A percentile compares a stretch with the other conserved stretches of the same genome.
Evolutionary conservation across 2,113 vertebrate genomes (phyloP).

Genomic region (Callocephalon fimbriatum): DNA sequence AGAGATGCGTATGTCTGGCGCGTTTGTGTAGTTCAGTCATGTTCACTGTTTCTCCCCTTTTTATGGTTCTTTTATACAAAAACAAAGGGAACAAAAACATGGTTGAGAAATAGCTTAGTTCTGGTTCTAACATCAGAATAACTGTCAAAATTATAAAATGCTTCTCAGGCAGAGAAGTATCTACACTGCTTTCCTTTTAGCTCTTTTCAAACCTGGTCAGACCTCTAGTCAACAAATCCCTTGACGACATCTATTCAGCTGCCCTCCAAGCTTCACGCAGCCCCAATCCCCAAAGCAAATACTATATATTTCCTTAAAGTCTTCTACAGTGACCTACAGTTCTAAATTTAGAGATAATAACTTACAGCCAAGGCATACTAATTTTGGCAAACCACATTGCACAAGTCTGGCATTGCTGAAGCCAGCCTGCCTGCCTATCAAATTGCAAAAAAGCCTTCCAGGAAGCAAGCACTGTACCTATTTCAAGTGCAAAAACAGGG

Average conservation of each 20-base stretch:
- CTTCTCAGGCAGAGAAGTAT: background rate
- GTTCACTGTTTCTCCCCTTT: constrained; percentile 18
- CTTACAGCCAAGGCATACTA: constrained; percentile 57
- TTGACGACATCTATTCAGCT: constrained; percentile 46
- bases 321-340: constrained; percentile 55
- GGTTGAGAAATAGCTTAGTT: constrained; percentile 15
- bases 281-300: constrained; percentile 26
- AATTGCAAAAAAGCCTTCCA: constrained; percentile 44
- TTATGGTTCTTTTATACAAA: background rate
- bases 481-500: constrained; percentile 20
- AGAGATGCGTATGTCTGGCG: background rate
- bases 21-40: constrained; percentile 1
- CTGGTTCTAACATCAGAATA: constrained; percentile 9
- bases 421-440: constrained; percentile 45
- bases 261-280: background rate
- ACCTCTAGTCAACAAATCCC: constrained; percentile 7
- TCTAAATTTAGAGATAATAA: constrained; percentile 75
- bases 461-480: constrained; percentile 29
- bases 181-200: background rate
- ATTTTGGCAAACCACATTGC: constrained; percentile 67
- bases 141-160: constrained; percentile 25
- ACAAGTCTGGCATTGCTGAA: background rate
- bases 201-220: constrained; percentile 23
- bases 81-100: constrained; percentile 25
- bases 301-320: constrained; percentile 56